Base-by-base conservation (phyloP, 2,113 vertebrate genomes). In the Fregata magnificens region DNA sequence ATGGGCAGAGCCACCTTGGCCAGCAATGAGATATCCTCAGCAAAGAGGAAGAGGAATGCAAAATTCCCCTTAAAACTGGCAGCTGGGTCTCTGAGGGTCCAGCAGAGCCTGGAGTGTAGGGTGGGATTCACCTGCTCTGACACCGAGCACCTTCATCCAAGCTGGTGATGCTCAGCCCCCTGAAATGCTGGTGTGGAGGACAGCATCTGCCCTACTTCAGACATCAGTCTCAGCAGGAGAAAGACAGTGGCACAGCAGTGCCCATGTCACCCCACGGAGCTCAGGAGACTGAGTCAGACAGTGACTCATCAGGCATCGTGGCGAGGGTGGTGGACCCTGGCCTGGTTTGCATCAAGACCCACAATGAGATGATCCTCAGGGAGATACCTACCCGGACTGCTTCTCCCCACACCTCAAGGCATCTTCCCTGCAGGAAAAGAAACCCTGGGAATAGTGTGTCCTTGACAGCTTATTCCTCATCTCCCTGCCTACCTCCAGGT, bases 231-330 rank as follows among this genome's bases (percentile, higher is more conserved):
- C 55, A 50, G 70, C 25, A 21, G 61, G 56, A 61, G n/a, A 53
- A 15, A n/a, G 32, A 18, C 0, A 11, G 40, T 25, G 50, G 19
- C 56, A 56, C 52, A 52, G 71, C 7, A 3, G 50, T 47, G 52
- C 24, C 66, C 0, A 0, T 56, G 88, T 62, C 76, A 58, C 34
- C 34, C 29, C 47, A 13, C 0, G 0, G 52, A 66, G 81, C 52
- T 74, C 8, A 1, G 36, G 31, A 44, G 16, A 20, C 45, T 20
- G 44, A 20, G 3, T 36, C 79, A 88, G 32, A 5, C 6, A 55
- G 25, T 2, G 4, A 18, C 31, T 55, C 16, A 0, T 38, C 73
- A 67, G 55, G 21, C 25, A 31, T 53, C 0, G 0, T 56, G 20
- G 16, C 40, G 71, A 63, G 38, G 40, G 61, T 44, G 31, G 58